Conservation (phyloP, 2,888 invertebrate genomes). For the Hemicrepidius hirtus region DNA sequence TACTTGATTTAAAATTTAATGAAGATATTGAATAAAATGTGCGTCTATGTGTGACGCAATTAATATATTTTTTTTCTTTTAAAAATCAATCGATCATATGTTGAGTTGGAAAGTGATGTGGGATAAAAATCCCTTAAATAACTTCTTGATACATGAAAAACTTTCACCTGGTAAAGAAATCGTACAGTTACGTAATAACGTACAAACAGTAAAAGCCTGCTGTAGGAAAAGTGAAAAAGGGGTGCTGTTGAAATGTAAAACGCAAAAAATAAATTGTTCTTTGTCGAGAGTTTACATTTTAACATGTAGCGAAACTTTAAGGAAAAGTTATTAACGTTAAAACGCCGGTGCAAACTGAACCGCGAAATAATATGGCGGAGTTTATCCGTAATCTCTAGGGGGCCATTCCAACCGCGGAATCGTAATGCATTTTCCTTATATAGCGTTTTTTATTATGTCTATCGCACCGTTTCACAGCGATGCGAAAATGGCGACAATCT, state of each 20-base stretch:
- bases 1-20: too few species aligned
- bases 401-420: conserved; percentile 70
- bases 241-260: conserved; percentile 40
- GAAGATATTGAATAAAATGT: too few species aligned
- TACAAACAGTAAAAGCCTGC: conserved; percentile 24
- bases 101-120: too few species aligned
- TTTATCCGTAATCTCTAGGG: conserved; percentile 68
- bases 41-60: too few species aligned
- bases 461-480: conserved; percentile 67
- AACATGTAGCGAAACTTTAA: conserved; percentile 57
- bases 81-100: too few species aligned
- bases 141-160: neutral
- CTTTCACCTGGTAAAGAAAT: neutral
- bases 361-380: conserved; percentile 69
- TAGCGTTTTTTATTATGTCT: conserved; percentile 72
- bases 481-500: conserved; percentile 71
- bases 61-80: too few species aligned
- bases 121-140: neutral
- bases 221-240: conserved; percentile 23
- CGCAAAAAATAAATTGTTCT: conserved; percentile 60
- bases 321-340: conserved; percentile 69
- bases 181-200: conserved; percentile 6
- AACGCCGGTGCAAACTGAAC: conserved; percentile 63
- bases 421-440: conserved; percentile 74
- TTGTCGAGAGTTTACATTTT: conserved; percentile 63